These are phyloP conservation scores for Coelopa frigida DNA, from an alignment of 1,140 invertebrate genomes.

Conservation along the genomic window DNA sequence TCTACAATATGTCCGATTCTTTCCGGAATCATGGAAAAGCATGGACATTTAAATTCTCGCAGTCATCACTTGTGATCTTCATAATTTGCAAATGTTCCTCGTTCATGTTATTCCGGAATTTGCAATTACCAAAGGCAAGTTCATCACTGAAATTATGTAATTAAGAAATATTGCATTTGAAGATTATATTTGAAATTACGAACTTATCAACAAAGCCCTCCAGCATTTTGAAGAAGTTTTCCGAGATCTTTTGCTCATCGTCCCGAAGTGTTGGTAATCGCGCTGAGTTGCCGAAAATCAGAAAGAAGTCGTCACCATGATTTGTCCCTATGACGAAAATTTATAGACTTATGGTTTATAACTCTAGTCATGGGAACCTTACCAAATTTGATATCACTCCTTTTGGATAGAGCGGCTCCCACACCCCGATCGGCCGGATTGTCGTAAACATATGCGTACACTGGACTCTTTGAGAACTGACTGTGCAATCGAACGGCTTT, in stretches of 20 bases:
- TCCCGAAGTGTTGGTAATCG: conserved; percentile 8
- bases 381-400: conserved; percentile 24
- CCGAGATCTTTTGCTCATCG: conserved; percentile 18
- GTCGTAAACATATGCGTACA: conserved; percentile 26
- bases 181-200: no score
- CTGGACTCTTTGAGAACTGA: conserved; percentile 11
- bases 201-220: conserved; percentile 17
- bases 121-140: conserved; percentile 7
- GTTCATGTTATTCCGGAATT: no score
- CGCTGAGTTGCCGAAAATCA: conserved; percentile 17
- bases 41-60: no score
- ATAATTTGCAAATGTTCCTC: no score
- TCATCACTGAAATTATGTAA: conserved; percentile 7
- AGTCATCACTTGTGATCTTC: no score
- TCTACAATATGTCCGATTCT: no score
- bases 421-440: conserved; percentile 23
- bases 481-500: conserved; percentile 20
- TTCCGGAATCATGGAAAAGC: no score
- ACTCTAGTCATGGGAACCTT: not conserved
- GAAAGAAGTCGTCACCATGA: conserved; percentile 26
- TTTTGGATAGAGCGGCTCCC: conserved; percentile 11
- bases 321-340: conserved; percentile 24
- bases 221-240: conserved; percentile 24
- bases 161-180: not conserved
- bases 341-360: not conserved